A percentile compares a stretch with the other conserved stretches of the same genome.
Conservation (phyloP, 2,797 vertebrate species). For the Coranthus polyacanthus region DNA sequence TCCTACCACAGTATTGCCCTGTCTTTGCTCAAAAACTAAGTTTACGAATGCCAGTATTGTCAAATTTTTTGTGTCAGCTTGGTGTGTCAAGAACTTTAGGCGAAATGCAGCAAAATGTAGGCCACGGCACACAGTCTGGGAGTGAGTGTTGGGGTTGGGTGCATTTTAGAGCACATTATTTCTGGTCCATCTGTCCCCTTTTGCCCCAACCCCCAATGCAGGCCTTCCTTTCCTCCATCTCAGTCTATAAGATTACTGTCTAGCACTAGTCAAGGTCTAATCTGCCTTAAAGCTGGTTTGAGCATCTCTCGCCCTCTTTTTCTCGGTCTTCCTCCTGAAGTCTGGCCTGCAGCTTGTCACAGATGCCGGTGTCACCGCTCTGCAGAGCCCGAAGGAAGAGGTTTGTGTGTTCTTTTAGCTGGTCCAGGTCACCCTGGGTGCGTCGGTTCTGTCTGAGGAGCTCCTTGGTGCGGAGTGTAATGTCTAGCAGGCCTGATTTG, state of each 20-base stretch:
- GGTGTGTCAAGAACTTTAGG: conserved; percentile 55
- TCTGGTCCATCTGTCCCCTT: conserved; percentile 64
- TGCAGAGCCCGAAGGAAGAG: conserved; percentile 88
- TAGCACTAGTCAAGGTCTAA: conserved; percentile 44
- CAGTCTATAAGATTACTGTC: conserved; percentile 45
- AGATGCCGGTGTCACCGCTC: conserved; percentile 85
- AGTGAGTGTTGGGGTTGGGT: conserved; percentile 19
- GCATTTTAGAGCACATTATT: conserved; percentile 58
- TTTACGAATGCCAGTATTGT: neutral
- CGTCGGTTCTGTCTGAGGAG: conserved; percentile 92
- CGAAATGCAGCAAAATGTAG: conserved; percentile 68
- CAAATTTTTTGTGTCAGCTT: conserved; percentile 31
- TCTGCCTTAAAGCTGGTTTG: conserved; percentile 51
- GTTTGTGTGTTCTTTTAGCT: conserved; percentile 88
- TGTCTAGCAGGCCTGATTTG: conserved; percentile 91
- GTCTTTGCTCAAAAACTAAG: no score
- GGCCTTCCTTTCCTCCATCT: conserved; percentile 14
- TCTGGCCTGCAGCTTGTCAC: conserved; percentile 86
- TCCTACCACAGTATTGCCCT: neutral
- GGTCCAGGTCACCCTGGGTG: conserved; percentile 90
- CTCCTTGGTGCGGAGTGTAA: conserved; percentile 95
- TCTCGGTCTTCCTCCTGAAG: conserved; percentile 76
- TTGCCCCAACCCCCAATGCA: conserved; percentile 22
- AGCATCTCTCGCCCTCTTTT: conserved; percentile 46
- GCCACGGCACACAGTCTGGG: conserved; percentile 60